phyloP scores from a whole-genome alignment of 2,113 vertebrate genomes.

The Patagioenas fasciata region DNA sequence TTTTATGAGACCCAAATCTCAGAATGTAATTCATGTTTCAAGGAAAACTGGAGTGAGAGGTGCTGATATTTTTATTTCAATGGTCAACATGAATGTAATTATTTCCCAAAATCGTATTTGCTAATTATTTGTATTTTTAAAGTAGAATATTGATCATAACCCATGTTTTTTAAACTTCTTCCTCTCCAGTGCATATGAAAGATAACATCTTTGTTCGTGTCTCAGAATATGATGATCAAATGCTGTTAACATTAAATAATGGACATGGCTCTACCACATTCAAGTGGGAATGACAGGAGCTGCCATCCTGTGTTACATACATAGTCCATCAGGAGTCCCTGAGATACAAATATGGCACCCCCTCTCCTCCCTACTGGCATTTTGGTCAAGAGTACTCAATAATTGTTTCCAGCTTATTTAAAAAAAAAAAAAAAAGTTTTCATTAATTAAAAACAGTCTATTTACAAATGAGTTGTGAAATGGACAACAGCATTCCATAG shows the following conservation, averaged over 20 bases:
- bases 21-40: neutral
- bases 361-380: constrained; percentile 51
- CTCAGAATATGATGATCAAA: constrained; percentile 3
- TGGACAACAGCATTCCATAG: neutral
- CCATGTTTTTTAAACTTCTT: neutral
- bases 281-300: constrained; percentile 16
- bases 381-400: constrained; percentile 49
- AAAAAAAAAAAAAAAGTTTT: neutral
- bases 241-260: neutral
- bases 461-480: constrained; percentile 34
- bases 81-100: neutral
- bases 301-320: neutral
- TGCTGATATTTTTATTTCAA: neutral
- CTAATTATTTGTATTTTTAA: neutral
- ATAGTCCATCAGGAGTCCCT: constrained; percentile 67
- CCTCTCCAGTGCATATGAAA: neutral
- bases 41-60: neutral
- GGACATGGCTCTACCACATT: neutral
- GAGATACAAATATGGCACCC: constrained; percentile 64
- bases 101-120: neutral
- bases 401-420: constrained; percentile 32
- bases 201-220: neutral
- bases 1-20: neutral
- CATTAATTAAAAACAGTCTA: constrained; percentile 37
- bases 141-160: neutral